phyloP scores from a whole-genome alignment of 2,113 vertebrate species.

The Daubentonia madagascariensis region DNA sequence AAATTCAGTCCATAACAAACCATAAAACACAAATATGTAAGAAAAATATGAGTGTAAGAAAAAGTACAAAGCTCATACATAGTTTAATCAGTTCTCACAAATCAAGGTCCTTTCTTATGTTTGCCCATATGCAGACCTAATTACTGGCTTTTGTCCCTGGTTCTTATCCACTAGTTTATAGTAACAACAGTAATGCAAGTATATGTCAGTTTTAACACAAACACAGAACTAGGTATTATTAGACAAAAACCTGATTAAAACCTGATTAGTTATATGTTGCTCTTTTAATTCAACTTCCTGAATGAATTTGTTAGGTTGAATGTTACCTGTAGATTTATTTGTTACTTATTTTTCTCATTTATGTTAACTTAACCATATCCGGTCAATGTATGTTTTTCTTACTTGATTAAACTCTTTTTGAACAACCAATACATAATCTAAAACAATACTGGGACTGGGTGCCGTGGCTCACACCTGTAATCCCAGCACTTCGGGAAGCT shows the following conservation, averaged over 20 bases:
- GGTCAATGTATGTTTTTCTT: not conserved
- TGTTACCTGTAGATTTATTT: not conserved
- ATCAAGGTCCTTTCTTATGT: not conserved
- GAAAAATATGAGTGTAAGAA: not conserved
- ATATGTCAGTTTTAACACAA: not conserved
- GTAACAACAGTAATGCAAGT: not conserved
- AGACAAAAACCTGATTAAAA: not conserved
- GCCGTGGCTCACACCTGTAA: too few relatives aligned
- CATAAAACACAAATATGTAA: not conserved
- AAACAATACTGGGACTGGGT: not conserved
- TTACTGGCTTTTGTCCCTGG: not conserved
- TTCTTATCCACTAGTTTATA: not conserved
- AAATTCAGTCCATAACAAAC: not conserved
- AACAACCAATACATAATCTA: not conserved
- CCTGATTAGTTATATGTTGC: not conserved
- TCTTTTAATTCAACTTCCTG: not conserved
- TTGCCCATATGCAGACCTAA: not conserved
- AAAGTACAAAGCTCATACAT: not conserved
- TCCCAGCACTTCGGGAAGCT: too few relatives aligned
- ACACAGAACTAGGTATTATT: not conserved
- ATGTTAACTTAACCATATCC: not conserved
- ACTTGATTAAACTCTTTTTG: not conserved
- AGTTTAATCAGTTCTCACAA: not conserved
- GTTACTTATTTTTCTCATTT: not conserved
- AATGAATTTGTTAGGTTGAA: constrained; percentile 16